Evolutionary conservation across 2,797 vertebrate genomes (phyloP).

Genomic region (Remorina albescens): DNA sequence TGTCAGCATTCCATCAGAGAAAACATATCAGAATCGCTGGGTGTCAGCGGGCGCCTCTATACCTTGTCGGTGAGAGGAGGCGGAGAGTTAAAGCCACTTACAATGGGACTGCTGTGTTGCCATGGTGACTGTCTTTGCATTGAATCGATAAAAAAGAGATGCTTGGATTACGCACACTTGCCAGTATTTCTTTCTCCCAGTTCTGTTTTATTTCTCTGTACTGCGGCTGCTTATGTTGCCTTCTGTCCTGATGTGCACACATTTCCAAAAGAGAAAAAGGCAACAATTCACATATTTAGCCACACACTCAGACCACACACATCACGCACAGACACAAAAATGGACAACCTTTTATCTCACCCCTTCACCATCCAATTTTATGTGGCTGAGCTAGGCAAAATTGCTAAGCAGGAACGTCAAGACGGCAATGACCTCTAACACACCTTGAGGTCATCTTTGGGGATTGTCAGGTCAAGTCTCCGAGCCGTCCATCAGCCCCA

Average conservation of each 20-base stretch:
- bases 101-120: conserved; percentile 84
- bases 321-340: neutral
- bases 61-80: conserved; percentile 74
- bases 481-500: conserved; percentile 47
- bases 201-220: conserved; percentile 35
- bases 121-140: conserved; percentile 86
- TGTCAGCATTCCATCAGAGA: conserved; percentile 41
- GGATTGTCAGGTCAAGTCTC: conserved; percentile 14
- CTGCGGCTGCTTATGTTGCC: neutral
- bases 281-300: neutral
- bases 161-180: conserved; percentile 61
- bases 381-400: neutral
- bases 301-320: neutral
- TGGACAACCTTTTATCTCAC: neutral
- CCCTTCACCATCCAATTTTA: neutral
- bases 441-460: conserved; percentile 33
- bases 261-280: neutral
- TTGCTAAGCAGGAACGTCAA: conserved; percentile 19
- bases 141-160: conserved; percentile 77
- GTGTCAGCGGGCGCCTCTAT: conserved; percentile 46
- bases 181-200: conserved; percentile 27
- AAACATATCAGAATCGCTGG: conserved; percentile 49
- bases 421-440: conserved; percentile 25
- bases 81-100: conserved; percentile 75
- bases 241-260: neutral